Percentiles rank a stretch among this genome's conserved stretches.
phyloP scores from a whole-genome alignment of 2,113 vertebrate species.

The Lagopus leucura region DNA sequence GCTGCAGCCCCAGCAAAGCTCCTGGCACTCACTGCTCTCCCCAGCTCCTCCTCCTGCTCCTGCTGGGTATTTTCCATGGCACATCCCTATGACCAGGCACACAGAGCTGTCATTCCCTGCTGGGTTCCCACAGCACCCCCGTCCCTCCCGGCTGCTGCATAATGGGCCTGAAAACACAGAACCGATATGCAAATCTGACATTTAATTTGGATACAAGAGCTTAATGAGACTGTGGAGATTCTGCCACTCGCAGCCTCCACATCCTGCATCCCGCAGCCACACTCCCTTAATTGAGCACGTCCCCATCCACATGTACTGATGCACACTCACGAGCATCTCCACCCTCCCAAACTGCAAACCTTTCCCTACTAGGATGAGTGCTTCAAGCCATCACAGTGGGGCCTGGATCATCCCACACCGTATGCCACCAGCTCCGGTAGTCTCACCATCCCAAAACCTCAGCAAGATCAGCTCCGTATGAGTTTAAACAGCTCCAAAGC shows the following conservation, averaged over 20 bases:
- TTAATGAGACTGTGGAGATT: conserved; percentile 64
- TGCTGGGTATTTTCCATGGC: not conserved
- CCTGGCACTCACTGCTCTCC: not conserved
- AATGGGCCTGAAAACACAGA: not conserved
- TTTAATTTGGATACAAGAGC: conserved; percentile 68
- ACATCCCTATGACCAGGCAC: not conserved
- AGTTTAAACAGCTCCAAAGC: not conserved
- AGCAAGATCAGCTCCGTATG: not conserved
- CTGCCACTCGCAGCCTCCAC: conserved; percentile 51
- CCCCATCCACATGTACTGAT: not conserved
- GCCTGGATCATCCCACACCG: not conserved
- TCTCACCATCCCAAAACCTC: not conserved
- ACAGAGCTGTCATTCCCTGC: not conserved
- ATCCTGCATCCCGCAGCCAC: conserved; percentile 32
- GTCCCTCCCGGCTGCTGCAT: not conserved
- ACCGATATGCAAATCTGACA: conserved; percentile 67
- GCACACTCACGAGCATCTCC: not conserved
- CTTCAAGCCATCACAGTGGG: not conserved
- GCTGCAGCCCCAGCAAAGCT: not conserved
- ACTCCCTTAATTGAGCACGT: not conserved
- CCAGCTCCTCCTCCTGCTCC: not conserved
- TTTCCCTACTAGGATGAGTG: not conserved
- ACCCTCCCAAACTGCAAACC: not conserved
- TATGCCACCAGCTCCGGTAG: not conserved
- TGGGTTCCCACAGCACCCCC: not conserved